phyloP scores from a whole-genome alignment of 2,797 vertebrate genomes.

The Antennarius maculatus region DNA sequence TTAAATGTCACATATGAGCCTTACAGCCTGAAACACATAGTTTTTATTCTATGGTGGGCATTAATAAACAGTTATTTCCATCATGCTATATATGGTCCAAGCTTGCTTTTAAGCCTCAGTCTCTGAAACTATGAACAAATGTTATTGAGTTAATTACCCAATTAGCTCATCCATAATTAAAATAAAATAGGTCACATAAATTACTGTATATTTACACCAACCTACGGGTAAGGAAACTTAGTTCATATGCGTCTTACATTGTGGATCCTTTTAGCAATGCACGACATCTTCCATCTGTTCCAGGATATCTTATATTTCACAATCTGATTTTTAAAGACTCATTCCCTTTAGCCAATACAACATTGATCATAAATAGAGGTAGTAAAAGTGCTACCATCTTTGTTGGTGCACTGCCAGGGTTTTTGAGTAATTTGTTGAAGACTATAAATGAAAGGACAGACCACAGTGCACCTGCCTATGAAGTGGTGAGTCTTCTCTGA shows the following conservation, averaged over 20 bases:
- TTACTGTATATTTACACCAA: conserved; percentile 54
- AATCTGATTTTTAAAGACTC: conserved; percentile 20
- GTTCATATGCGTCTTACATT: conserved; percentile 63
- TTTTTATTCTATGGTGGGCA: neutral
- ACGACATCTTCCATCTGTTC: conserved; percentile 37
- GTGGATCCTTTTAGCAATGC: conserved; percentile 28
- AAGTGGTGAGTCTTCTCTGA: conserved; percentile 42
- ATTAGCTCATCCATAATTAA: conserved; percentile 82
- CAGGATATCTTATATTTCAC: too few species aligned
- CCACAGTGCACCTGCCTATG: conserved; percentile 34
- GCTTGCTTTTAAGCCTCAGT: conserved; percentile 66
- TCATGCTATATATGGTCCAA: conserved; percentile 55
- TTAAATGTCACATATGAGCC: conserved; percentile 14
- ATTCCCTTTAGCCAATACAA: conserved; percentile 36
- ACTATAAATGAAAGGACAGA: conserved; percentile 51
- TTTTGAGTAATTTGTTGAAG: conserved; percentile 38
- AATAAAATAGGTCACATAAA: conserved; percentile 79
- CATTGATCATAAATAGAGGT: conserved; percentile 50
- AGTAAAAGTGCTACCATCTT: conserved; percentile 28
- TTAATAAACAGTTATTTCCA: conserved; percentile 49
- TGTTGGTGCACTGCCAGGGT: conserved; percentile 45
- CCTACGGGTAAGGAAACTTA: conserved; percentile 50
- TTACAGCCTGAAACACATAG: neutral
- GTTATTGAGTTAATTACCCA: conserved; percentile 82
- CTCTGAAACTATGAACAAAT: conserved; percentile 81